These are phyloP conservation scores for Papilio protenor DNA, from an alignment of 2,888 invertebrate genomes.

Conservation along the genomic window DNA sequence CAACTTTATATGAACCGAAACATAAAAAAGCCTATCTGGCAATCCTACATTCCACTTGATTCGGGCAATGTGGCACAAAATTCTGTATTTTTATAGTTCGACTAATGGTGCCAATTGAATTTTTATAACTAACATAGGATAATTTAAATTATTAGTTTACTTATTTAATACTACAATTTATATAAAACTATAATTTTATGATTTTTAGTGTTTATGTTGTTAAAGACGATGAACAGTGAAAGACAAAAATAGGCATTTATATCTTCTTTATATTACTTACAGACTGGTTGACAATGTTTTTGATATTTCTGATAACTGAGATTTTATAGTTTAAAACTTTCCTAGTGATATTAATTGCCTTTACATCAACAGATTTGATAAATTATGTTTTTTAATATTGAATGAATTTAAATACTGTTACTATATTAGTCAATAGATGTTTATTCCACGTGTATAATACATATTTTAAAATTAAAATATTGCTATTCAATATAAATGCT, in stretches of 20 bases:
- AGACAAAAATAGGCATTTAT: background rate
- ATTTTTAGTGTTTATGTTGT: background rate
- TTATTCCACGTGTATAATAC: background rate
- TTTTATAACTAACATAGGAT: conserved; percentile 39
- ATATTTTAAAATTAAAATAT: conserved; percentile 21
- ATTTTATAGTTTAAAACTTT: conserved; percentile 5
- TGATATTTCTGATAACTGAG: background rate
- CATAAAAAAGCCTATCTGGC: background rate
- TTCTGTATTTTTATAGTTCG: conserved; percentile 45
- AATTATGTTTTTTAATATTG: conserved; percentile 18
- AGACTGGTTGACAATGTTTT: background rate
- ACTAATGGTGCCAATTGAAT: conserved; percentile 47
- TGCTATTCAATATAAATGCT: conserved; percentile 25
- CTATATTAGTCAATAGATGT: conserved; percentile 34
- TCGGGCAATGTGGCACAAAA: conserved; percentile 43
- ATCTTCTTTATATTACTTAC: background rate
- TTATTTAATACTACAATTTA: background rate
- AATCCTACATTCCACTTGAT: background rate
- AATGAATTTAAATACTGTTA: conserved; percentile 36
- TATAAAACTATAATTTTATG: background rate
- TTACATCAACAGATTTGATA: background rate
- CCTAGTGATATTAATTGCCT: conserved; percentile 15
- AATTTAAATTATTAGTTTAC: conserved; percentile 12
- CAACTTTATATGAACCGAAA: background rate
- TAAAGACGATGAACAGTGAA: background rate